These are phyloP conservation scores for Sturnus vulgaris DNA, from an alignment of 2,113 vertebrate species.

Conservation along the genomic window DNA sequence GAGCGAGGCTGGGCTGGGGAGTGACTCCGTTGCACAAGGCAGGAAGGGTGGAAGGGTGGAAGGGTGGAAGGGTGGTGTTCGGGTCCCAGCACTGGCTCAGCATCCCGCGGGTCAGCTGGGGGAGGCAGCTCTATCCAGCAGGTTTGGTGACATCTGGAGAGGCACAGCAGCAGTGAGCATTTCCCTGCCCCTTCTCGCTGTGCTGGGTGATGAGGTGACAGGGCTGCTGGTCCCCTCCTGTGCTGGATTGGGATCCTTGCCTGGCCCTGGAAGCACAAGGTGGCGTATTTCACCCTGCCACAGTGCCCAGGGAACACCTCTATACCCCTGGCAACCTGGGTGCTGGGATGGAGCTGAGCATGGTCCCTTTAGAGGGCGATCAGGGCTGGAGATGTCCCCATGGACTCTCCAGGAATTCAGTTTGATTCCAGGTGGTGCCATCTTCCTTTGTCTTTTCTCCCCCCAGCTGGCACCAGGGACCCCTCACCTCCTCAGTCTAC, in stretches of 20 bases:
- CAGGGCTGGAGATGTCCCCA: neutral
- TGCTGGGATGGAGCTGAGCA: neutral
- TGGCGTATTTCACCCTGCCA: neutral
- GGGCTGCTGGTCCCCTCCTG: neutral
- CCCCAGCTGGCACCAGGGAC: neutral
- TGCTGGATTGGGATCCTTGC: neutral
- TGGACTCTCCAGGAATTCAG: neutral
- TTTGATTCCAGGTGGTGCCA: neutral
- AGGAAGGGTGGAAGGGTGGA: constrained; percentile 24
- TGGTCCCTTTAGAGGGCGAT: neutral
- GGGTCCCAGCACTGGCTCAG: fast-evolving
- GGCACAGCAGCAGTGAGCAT: neutral
- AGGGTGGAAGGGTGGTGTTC: neutral
- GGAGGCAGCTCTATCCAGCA: neutral
- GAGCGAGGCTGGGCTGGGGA: neutral
- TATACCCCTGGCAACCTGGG: neutral
- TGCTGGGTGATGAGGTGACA: neutral
- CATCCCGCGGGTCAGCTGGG: fast-evolving
- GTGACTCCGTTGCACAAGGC: neutral
- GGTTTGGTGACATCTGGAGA: neutral
- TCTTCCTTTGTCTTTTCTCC: neutral
- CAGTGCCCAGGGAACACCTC: neutral
- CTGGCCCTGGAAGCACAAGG: neutral
- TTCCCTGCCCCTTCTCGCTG: fast-evolving
- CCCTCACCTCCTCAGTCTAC: fast-evolving